phyloP scores from a whole-genome alignment of 2,797 vertebrate genomes.

The Gobio occitaniae region DNA sequence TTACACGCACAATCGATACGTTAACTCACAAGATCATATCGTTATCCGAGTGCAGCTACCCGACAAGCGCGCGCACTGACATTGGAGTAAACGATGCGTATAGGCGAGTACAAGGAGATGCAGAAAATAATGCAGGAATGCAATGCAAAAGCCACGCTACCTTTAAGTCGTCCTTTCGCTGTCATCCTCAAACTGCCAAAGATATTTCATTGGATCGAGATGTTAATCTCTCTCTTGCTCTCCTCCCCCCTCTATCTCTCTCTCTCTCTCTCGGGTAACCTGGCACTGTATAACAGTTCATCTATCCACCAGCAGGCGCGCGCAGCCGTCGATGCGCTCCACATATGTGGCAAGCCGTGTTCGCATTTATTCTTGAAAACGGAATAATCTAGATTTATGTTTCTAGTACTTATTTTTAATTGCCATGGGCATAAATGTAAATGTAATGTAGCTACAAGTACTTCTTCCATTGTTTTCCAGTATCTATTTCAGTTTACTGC shows the following conservation, averaged over 20 bases:
- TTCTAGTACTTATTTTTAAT: not conserved
- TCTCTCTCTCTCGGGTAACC: conserved; percentile 66
- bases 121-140: conserved; percentile 15
- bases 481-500: not conserved
- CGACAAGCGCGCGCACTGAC: conserved; percentile 34
- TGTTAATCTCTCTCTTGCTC: conserved; percentile 72
- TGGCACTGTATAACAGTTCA: conserved; percentile 72
- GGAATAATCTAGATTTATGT: not conserved
- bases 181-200: conserved; percentile 82
- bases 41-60: conserved; percentile 11
- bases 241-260: conserved; percentile 64
- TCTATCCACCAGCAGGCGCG: conserved; percentile 77
- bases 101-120: not conserved
- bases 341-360: conserved; percentile 43
- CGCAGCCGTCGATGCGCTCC: conserved; percentile 65
- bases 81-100: conserved; percentile 17
- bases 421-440: not conserved
- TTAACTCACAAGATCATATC: conserved; percentile 26
- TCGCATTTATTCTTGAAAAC: not conserved
- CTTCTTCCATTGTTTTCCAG: not conserved
- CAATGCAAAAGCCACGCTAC: conserved; percentile 69
- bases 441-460: not conserved
- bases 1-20: conserved; percentile 47
- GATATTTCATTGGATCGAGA: conserved; percentile 82
- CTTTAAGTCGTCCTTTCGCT: conserved; percentile 87